Conservation (phyloP, 92 coral and sea anemone species). For the Heliopora coerulea region DNA sequence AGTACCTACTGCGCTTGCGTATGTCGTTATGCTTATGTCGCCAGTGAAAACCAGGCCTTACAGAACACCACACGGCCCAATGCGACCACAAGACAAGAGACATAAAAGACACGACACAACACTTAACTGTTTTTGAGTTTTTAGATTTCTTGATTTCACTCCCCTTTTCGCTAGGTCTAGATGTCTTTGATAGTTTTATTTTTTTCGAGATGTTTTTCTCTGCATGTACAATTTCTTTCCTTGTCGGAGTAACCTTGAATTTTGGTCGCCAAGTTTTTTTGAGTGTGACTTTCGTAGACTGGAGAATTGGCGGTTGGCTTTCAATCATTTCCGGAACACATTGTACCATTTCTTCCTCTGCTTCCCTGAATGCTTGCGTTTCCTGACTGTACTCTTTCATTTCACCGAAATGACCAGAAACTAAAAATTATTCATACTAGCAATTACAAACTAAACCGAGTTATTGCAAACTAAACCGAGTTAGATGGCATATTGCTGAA, state of each 20-base stretch:
- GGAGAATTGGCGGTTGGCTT: not conserved
- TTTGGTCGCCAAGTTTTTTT: not conserved
- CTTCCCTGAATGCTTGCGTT: not conserved
- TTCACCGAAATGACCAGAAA: constrained; percentile 6
- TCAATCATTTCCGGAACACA: constrained; percentile 20
- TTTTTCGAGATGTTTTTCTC: not conserved
- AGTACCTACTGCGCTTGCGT: too few relatives aligned
- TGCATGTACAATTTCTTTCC: not conserved
- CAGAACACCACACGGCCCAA: too few relatives aligned
- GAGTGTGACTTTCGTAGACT: not conserved
- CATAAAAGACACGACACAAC: not conserved
- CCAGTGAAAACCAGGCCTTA: too few relatives aligned
- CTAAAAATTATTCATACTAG: too few relatives aligned
- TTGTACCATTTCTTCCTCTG: constrained; percentile 36
- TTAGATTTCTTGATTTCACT: not conserved
- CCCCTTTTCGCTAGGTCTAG: not conserved
- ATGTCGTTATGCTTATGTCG: too few relatives aligned
- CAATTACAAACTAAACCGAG: too few relatives aligned
- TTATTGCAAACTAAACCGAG: too few relatives aligned
- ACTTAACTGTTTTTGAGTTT: not conserved
- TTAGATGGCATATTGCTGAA: too few relatives aligned
- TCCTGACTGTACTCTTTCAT: not conserved
- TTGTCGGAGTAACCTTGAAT: not conserved
- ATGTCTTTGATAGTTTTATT: not conserved
- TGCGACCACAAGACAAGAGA: too few relatives aligned